Percentiles rank a stretch among this genome's conserved stretches.
Evolutionary conservation across 2,797 vertebrate genomes (phyloP).

Genomic region (Gallinago stenura): DNA sequence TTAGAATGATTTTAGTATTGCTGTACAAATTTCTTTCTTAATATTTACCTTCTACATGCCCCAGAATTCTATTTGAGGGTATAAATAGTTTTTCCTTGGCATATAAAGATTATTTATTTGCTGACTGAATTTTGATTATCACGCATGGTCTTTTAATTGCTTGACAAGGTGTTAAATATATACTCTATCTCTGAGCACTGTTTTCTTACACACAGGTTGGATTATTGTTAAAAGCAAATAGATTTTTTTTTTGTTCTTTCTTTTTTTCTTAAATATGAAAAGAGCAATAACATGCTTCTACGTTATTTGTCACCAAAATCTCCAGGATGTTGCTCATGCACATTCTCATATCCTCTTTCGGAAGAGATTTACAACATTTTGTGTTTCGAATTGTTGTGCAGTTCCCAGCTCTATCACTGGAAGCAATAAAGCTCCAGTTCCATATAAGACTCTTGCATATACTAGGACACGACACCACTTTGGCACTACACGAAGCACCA

Average conservation of each 20-base stretch:
- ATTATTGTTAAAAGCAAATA: background rate
- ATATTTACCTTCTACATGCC: background rate
- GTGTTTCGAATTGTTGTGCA: conserved; percentile 3
- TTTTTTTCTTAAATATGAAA: background rate
- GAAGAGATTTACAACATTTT: conserved; percentile 2
- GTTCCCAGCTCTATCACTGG: conserved; percentile 28
- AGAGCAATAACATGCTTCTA: background rate
- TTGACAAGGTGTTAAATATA: background rate
- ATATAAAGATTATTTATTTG: background rate
- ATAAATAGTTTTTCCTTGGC: background rate
- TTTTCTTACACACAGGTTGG: background rate
- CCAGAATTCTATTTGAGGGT: background rate
- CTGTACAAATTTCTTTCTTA: background rate
- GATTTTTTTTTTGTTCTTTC: background rate
- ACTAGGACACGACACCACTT: conserved; percentile 27
- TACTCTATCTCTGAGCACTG: background rate
- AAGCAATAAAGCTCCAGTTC: conserved; percentile 41
- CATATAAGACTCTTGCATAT: background rate
- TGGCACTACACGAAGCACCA: background rate
- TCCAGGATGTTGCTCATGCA: background rate
- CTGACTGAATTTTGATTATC: conserved; percentile 20
- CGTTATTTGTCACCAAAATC: background rate
- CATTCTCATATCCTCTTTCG: background rate
- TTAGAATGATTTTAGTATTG: background rate
- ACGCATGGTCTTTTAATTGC: background rate